Percentiles rank a stretch among this genome's conserved stretches.
Evolutionary conservation across 2,113 vertebrate genomes (phyloP).

Genomic region (Laticauda colubrina): DNA sequence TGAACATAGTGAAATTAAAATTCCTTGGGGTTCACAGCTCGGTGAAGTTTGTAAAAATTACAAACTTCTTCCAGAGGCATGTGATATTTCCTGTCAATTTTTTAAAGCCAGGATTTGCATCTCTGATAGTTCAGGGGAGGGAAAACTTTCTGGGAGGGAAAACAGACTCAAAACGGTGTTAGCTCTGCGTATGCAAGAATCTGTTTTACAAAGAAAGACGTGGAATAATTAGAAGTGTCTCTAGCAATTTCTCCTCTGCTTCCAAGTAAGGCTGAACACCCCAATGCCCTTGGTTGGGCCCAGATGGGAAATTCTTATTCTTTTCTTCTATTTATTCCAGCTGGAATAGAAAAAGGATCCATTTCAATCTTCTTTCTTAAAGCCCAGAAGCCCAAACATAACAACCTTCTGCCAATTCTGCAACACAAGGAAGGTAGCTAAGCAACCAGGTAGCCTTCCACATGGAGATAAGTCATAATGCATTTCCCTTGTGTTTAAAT

Average conservation of each 20-base stretch:
- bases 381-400: background rate
- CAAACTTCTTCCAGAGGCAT: background rate
- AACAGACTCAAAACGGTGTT: background rate
- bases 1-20: conserved; percentile 22
- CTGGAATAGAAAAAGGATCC: background rate
- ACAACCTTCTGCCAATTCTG: background rate
- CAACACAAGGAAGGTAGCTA: background rate
- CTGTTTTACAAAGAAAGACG: background rate
- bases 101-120: background rate
- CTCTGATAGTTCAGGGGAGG: background rate
- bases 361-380: background rate
- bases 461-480: background rate
- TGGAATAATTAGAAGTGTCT: background rate
- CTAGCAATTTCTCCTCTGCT: background rate
- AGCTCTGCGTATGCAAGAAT: background rate
- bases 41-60: background rate
- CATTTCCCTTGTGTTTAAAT: background rate
- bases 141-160: background rate
- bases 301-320: background rate
- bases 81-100: background rate
- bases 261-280: background rate
- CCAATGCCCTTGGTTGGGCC: background rate
- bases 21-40: background rate
- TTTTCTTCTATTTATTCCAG: background rate
- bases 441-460: background rate